These are phyloP conservation scores for Gallinago solitaria DNA, from an alignment of 2,797 vertebrate species.

Conservation along the genomic window DNA sequence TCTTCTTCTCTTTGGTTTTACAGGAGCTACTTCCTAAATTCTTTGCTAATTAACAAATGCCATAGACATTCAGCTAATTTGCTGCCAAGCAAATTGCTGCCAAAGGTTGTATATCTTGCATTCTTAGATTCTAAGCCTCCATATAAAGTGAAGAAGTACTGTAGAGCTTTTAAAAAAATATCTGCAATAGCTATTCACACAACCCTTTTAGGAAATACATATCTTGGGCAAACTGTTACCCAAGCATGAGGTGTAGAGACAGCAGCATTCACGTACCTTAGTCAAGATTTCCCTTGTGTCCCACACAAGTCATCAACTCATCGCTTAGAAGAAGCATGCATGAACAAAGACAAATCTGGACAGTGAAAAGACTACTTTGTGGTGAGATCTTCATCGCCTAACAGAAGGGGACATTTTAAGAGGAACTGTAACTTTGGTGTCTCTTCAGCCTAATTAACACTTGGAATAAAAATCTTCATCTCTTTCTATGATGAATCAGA, in stretches of 20 bases:
- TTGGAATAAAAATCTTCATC: background rate
- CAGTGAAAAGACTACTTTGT: background rate
- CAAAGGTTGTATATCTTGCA: background rate
- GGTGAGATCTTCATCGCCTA: background rate
- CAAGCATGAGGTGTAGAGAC: background rate
- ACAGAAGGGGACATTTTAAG: background rate
- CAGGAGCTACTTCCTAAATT: background rate
- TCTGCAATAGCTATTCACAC: background rate
- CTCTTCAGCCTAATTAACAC: background rate
- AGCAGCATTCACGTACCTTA: background rate
- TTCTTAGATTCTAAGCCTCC: background rate
- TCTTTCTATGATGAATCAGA: background rate
- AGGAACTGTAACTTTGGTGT: background rate
- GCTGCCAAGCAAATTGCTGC: background rate
- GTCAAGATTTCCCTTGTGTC: background rate
- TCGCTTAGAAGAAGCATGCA: background rate
- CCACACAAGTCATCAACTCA: background rate
- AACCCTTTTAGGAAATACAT: background rate
- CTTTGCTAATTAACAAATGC: background rate
- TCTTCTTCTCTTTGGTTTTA: background rate
- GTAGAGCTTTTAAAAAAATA: background rate
- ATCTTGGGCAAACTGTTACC: background rate
- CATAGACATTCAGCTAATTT: background rate
- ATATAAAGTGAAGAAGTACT: background rate
- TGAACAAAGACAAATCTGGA: background rate